Conservation (phyloP, 2,113 vertebrate species). For the Corythoichthys intestinalis region DNA sequence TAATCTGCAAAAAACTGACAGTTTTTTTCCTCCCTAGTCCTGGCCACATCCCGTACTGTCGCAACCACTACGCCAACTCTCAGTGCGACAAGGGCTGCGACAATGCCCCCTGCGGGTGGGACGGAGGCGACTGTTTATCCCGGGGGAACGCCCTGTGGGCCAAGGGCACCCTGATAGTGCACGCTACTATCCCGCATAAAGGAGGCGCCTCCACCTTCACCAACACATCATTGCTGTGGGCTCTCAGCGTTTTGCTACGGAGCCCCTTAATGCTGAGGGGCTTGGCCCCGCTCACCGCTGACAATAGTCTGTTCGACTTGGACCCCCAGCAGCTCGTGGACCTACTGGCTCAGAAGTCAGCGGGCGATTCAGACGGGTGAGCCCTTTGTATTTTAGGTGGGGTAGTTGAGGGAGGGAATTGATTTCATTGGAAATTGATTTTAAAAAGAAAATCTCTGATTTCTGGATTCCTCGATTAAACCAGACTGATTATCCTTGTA, state of each 20-base stretch:
- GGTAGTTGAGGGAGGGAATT: no score
- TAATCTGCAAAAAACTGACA: neutral
- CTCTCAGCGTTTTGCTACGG: conserved; percentile 74
- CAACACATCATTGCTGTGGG: conserved; percentile 72
- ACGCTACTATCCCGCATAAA: conserved; percentile 56
- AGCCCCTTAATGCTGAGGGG: conserved; percentile 73
- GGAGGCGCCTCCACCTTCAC: conserved; percentile 40
- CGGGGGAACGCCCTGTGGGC: conserved; percentile 58
- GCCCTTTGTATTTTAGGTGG: neutral
- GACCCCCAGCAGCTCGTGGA: conserved; percentile 52
- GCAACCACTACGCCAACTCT: conserved; percentile 77
- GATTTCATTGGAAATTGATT: no score
- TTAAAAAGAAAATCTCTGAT: no score
- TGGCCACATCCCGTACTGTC: conserved; percentile 78
- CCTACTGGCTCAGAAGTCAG: conserved; percentile 41
- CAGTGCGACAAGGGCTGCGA: conserved; percentile 82
- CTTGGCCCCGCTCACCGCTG: conserved; percentile 42
- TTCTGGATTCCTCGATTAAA: no score
- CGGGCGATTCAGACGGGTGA: conserved; percentile 60
- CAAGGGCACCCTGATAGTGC: conserved; percentile 70
- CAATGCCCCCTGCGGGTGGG: conserved; percentile 81
- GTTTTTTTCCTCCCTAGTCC: conserved; percentile 56
- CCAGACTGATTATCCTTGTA: no score
- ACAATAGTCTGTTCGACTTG: conserved; percentile 50
- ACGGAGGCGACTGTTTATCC: conserved; percentile 80